phyloP scores from a whole-genome alignment of 2,888 invertebrate genomes.

The Falcaria lacertinaria region DNA sequence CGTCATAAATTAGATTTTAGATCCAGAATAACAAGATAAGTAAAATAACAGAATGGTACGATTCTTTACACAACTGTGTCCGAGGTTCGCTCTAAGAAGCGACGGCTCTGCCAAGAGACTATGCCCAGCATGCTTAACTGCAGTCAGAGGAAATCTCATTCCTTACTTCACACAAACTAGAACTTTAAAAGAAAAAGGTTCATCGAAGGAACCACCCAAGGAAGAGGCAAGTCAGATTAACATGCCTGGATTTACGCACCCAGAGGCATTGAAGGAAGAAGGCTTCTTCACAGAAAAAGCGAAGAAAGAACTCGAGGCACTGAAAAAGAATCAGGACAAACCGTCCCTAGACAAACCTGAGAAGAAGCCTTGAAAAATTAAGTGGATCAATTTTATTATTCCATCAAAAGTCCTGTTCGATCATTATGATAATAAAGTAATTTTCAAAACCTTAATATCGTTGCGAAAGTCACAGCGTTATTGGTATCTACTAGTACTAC shows the following conservation, averaged over 20 bases:
- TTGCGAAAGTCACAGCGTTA: too few species aligned
- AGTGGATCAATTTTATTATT: not conserved
- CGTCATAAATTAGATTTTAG: too few species aligned
- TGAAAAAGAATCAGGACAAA: constrained; percentile 32
- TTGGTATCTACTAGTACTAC: too few species aligned
- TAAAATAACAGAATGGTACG: not conserved
- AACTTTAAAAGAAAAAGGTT: constrained; percentile 5
- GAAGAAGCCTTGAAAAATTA: constrained; percentile 15
- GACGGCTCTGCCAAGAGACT: not conserved
- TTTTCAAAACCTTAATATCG: too few species aligned
- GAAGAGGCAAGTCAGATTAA: constrained; percentile 19
- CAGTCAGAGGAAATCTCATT: constrained; percentile 7
- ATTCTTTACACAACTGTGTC: not conserved
- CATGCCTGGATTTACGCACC: constrained; percentile 40
- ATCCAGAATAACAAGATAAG: too few species aligned
- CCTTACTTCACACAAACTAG: constrained; percentile 8
- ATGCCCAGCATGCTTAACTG: constrained; percentile 5
- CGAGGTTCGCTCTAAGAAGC: not conserved
- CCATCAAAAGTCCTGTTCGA: too few species aligned
- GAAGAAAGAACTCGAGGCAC: constrained; percentile 31
- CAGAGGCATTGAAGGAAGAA: constrained; percentile 32
- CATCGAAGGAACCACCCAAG: constrained; percentile 9
- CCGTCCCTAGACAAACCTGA: constrained; percentile 27
- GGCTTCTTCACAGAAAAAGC: constrained; percentile 35
- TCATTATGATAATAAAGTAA: too few species aligned